Base-by-base conservation (phyloP, 2,888 invertebrate genomes). In the Lasioglossum morio region DNA sequence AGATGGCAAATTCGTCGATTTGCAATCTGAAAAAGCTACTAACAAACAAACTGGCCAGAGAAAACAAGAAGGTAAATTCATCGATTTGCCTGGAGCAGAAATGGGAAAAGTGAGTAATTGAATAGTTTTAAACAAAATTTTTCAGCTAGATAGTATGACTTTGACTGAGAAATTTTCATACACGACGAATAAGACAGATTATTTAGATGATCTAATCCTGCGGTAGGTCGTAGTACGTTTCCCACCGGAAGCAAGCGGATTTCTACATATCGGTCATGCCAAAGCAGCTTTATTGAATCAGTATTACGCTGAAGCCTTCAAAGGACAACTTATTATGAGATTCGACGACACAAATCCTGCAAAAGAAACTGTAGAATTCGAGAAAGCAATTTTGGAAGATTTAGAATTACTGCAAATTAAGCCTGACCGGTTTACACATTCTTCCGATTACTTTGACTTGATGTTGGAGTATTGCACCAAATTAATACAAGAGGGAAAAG, bases 261-360 rank as follows among this genome's bases (percentile, higher is more conserved):
- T 97, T 95, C 96, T 99, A 37, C 99, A 99, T 94, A 99, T 99
- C 94, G 99, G 99, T 0, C 99, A 99, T 95, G 99, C 99, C 0
- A 99, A 99, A 95, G 99, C 99, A 12, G 99, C 99, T 30, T 96
- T 99, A 0, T 96, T 99, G 23, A 99, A 99, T 96, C 99, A 99
- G 95, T 98, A 99, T 95, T 99, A 99, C 94, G 98, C 99, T 90
- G 97, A 97, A 92, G 96, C 97, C 1, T 99, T 99, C 95, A 96
- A 99, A 93, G 99, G 99, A 0, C 98, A 98, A 94, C 96, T 99
- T 0, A 98, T 99, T 86, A 99, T 99, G 99, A 97, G 99, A 89
- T 99, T 99, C 95, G 99, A 99, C 95, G 99, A 99, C 95, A 99
- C 99, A 8, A 99, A 99, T 96, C 99, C 99, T 7, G 99, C 99